phyloP scores from a whole-genome alignment of 1,140 invertebrate species.

The Cyclina sinensis region DNA sequence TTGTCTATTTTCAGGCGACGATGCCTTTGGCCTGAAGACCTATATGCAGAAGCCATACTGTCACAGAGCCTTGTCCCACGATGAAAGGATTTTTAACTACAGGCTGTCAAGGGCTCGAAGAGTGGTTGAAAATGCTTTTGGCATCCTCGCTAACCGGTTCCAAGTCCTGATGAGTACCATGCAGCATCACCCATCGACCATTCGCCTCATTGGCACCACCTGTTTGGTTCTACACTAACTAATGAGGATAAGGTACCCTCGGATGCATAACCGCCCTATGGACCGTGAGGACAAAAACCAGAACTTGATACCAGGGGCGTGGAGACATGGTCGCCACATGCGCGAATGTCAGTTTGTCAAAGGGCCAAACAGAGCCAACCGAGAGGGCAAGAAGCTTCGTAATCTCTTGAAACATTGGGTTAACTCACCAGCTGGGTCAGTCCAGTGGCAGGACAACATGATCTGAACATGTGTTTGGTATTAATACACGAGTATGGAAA shows the following conservation, averaged over 20 bases:
- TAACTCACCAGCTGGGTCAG: constrained; percentile 28
- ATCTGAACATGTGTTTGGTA: too few relatives aligned
- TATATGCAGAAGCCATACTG: constrained; percentile 71
- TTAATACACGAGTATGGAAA: too few relatives aligned
- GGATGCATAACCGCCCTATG: neutral
- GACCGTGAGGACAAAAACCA: constrained; percentile 24
- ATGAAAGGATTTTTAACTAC: constrained; percentile 85
- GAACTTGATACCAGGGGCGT: neutral
- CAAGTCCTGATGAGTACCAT: constrained; percentile 29
- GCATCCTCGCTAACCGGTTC: constrained; percentile 57
- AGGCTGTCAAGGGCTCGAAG: constrained; percentile 80
- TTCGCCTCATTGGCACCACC: constrained; percentile 7
- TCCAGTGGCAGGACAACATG: constrained; percentile 46
- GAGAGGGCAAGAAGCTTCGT: neutral
- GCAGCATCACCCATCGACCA: neutral
- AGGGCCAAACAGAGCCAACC: neutral
- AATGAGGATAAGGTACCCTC: constrained; percentile 34
- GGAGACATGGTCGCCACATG: neutral
- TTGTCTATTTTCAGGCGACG: constrained; percentile 77
- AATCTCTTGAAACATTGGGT: constrained; percentile 28
- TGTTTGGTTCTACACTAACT: constrained; percentile 61
- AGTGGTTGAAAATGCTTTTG: constrained; percentile 84
- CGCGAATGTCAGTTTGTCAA: neutral
- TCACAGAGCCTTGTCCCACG: neutral
- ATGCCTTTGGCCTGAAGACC: constrained; percentile 72